phyloP scores from a whole-genome alignment of 2,888 invertebrate genomes.

The Julus scanicus region DNA sequence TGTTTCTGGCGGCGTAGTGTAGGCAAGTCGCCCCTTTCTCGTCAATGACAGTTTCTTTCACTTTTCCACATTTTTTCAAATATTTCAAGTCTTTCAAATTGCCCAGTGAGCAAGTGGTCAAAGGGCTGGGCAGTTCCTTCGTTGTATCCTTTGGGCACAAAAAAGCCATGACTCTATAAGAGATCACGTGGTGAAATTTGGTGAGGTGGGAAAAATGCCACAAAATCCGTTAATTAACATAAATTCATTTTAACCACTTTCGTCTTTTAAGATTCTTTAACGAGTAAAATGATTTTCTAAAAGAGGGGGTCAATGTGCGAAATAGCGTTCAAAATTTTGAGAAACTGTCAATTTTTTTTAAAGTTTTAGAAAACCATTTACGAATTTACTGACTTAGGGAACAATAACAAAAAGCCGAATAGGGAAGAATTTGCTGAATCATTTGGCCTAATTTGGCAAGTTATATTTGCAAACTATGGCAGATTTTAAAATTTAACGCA shows the following conservation, averaged over 20 bases:
- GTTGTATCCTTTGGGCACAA: background rate
- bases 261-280: background rate
- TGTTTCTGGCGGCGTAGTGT: constrained; percentile 52
- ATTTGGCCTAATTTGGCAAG: background rate
- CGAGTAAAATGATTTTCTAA: background rate
- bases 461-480: background rate
- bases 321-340: background rate
- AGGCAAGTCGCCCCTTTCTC: constrained; percentile 52
- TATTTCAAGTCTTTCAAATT: constrained; percentile 51
- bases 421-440: background rate
- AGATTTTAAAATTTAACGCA: background rate
- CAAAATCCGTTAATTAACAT: background rate
- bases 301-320: constrained; percentile 16
- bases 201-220: background rate
- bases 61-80: constrained; percentile 11
- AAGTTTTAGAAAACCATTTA: background rate
- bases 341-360: background rate
- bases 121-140: constrained; percentile 44
- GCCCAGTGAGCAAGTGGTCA: constrained; percentile 46
- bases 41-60: constrained; percentile 34
- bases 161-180: background rate
- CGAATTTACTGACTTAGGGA: background rate
- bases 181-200: background rate
- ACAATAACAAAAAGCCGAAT: background rate
- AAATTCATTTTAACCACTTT: background rate